phyloP scores from a whole-genome alignment of 2,888 invertebrate genomes.

The Aleiodes alternator region DNA sequence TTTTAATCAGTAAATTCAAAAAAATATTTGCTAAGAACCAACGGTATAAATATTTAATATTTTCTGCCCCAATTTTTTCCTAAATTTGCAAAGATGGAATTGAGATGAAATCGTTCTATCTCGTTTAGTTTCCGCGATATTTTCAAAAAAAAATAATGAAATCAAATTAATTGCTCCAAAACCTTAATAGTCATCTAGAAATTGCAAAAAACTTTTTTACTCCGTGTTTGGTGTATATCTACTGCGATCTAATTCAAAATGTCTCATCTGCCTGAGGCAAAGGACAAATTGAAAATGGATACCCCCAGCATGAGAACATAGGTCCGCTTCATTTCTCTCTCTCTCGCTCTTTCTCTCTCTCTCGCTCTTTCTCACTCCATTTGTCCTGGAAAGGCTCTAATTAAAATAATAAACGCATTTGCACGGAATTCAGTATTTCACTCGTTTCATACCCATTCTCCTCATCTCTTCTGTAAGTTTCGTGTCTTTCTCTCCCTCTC shows the following conservation, averaged over 20 bases:
- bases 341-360: not conserved
- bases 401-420: conserved; percentile 72
- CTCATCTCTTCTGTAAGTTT: conserved; percentile 26
- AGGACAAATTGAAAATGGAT: conserved; percentile 18
- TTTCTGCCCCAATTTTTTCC: too few species aligned
- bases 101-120: not conserved
- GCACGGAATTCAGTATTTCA: conserved; percentile 51
- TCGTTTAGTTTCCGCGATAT: too few species aligned
- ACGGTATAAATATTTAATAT: too few species aligned
- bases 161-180: too few species aligned
- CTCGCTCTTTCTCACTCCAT: conserved; percentile 14
- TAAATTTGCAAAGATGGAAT: not conserved
- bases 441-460: not conserved
- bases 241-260: conserved; percentile 13
- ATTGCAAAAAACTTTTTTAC: too few species aligned
- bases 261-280: conserved; percentile 21
- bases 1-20: too few species aligned
- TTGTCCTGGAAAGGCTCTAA: conserved; percentile 68
- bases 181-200: too few species aligned
- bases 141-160: too few species aligned
- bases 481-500: too few species aligned
- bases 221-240: conserved; percentile 5
- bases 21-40: too few species aligned
- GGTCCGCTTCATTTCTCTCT: not conserved
- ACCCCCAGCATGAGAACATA: conserved; percentile 18